Percentiles rank a stretch among this genome's conserved stretches.
Evolutionary conservation across 2,888 invertebrate species (phyloP).

Genomic region (Drosophila paranaensis): DNA sequence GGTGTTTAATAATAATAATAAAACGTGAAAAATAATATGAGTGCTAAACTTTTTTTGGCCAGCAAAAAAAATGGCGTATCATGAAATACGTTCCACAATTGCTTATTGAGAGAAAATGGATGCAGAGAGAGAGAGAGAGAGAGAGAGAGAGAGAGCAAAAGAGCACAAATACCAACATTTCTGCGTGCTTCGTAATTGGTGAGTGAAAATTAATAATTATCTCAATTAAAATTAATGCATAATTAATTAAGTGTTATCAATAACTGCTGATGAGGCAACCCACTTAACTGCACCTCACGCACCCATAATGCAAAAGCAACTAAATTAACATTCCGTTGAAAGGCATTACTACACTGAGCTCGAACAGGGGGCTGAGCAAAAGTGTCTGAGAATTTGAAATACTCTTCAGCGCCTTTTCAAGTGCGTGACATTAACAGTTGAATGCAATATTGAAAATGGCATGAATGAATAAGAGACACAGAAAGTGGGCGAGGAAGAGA

Average conservation of each 20-base stretch:
- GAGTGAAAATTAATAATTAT: background rate
- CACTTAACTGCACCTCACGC: background rate
- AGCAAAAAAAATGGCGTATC: background rate
- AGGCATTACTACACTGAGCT: constrained; percentile 7
- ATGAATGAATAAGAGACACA: constrained; percentile 36
- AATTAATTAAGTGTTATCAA: background rate
- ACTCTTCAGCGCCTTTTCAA: constrained; percentile 37
- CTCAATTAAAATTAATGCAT: background rate
- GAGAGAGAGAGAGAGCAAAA: background rate
- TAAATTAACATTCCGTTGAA: constrained; percentile 34
- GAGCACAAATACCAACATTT: background rate
- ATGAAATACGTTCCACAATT: constrained; percentile 1
- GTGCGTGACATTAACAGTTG: constrained; percentile 63
- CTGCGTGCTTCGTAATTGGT: background rate
- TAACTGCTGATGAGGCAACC: constrained; percentile 13
- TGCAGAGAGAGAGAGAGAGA: background rate
- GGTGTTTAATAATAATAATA: background rate
- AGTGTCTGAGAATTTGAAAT: constrained; percentile 38
- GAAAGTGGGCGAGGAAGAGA: background rate
- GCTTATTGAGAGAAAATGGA: background rate
- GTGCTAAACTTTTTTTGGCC: too few species aligned
- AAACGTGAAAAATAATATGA: background rate
- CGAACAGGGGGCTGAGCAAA: background rate
- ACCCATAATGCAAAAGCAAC: constrained; percentile 17
- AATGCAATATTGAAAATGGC: constrained; percentile 58